Base-by-base conservation (phyloP, 2,113 vertebrate species). In the Sprattus sprattus region DNA sequence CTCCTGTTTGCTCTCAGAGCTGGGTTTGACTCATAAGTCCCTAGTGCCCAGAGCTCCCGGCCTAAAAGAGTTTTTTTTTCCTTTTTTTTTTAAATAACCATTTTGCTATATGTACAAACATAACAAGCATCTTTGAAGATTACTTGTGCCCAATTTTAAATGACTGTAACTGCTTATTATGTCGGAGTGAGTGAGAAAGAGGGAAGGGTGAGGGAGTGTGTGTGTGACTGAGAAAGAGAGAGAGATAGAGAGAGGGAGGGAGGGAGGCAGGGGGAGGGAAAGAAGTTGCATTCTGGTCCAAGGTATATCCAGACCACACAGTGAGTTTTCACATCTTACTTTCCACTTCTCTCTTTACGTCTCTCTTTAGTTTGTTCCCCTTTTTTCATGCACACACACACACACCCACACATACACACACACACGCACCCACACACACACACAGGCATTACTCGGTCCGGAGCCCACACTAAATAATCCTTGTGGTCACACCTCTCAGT, bases 281-380 rank as follows among this genome's bases (percentile, higher is more conserved):
- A 85, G 81, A 87, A 88, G 86, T 87, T 86, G 86, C 88, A 95
- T 96, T 97, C 96, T 95, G 71, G 96, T 94, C 94, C 94, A 95
- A 97, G 95, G 95, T 96, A 96, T 96, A 97, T 96, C 94, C 96
- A 96, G 97, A 97, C 97, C 97, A 98, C 97, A 98, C 97, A 99
- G 93, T 94, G 94, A 95, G 96, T 94, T 93, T 94, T 95, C 97
- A 97, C 96, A 95, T 98, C 96, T 97, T 96, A 96, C 95, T 96
- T 95, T 92, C 90, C 90, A 88, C 88, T 89, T 89, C 90, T 89
- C 88, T 90, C 88, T 91, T 88, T 87, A 83, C 88, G 86, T 87
- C 82, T 89, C n/a, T 85, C 81, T 83, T 54, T 88, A 16, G 25
- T 16, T 85, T 86, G 47, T 82, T 78, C 88, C 89, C 88, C 90